These are phyloP conservation scores for Crocodylus rhombifer DNA, from an alignment of 2,797 vertebrate species.

Conservation along the genomic window DNA sequence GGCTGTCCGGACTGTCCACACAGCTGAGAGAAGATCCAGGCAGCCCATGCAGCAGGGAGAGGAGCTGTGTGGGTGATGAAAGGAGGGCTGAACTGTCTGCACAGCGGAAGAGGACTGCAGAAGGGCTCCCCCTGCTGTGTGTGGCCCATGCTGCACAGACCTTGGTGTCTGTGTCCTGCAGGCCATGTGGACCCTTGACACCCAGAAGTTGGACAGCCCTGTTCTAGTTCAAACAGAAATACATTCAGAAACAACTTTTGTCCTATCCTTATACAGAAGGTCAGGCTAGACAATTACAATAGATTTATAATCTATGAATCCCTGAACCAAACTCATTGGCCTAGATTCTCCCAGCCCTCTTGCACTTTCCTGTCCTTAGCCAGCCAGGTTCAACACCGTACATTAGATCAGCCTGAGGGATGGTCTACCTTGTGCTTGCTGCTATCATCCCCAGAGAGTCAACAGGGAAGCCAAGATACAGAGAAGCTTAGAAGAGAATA, in stretches of 20 bases:
- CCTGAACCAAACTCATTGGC: rapidly evolving
- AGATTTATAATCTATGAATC: neutral
- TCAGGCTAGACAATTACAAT: neutral
- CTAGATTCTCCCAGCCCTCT: neutral
- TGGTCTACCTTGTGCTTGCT: neutral
- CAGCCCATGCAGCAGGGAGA: too few relatives aligned
- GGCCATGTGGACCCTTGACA: too few relatives aligned
- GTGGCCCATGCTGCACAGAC: too few relatives aligned
- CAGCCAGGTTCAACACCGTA: neutral
- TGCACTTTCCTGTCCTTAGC: neutral
- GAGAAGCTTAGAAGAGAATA: neutral
- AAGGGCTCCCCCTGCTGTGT: too few relatives aligned
- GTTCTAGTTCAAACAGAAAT: neutral
- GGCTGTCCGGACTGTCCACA: too few relatives aligned
- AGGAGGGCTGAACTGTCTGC: too few relatives aligned
- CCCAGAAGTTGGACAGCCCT: neutral
- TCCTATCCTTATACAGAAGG: neutral
- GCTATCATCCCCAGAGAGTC: neutral
- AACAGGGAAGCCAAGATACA: neutral
- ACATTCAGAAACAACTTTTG: neutral
- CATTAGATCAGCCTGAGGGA: neutral
- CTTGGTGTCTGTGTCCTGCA: too few relatives aligned
- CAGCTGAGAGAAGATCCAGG: too few relatives aligned
- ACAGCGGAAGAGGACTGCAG: too few relatives aligned
- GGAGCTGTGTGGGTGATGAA: too few relatives aligned